Evolutionary conservation across 2,113 vertebrate genomes (phyloP), one percentile per base, ranked within the genome.

Genomic region (Chamaetylas fuelleborni): DNA sequence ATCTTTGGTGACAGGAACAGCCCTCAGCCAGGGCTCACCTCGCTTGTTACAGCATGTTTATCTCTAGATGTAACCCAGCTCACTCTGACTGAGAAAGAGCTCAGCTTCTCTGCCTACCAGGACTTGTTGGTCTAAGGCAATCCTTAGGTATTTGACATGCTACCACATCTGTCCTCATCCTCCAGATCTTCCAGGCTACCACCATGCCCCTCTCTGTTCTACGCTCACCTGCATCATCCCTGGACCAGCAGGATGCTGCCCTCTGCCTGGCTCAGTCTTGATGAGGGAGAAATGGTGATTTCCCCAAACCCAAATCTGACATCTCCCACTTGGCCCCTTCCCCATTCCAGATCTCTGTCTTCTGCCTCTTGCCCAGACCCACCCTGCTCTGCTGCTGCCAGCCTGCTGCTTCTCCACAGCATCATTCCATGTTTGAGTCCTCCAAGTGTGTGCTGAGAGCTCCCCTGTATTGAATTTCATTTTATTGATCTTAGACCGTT

Each of bases 401-500:
- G 72, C 31, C 26, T 28, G 9, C 40, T 4, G 0, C 48, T 77
- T 73, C 45, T 70, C 42, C 40, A 73, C 3, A 2, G 28, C 45
- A 42, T 17, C 8, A 5, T 60, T 65, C 25, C 7, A 33, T 4
- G 1, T 48, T 43, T 61, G 43, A 69, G 45, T 43, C 60, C 81
- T 73, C 33, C 31, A 69, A 80, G 23, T 61, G 45, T 86, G 57
- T 81, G 50, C 40, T 73, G 31, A 60, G 53, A 54, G 26, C 77
- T 92, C 14, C 33, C 43, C 36, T 26, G 8, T 57, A 91, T 25
- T 84, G 87, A 77, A 81, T 90, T 89, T 81, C 4, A 0, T 18
- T 74, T 81, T 84, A 92, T 90, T 84, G 92, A 94, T 84, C 73
- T 91, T 85, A 69, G 54, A 50, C 11, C 0, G 3, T 71, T 74